Evolutionary conservation across 1,140 invertebrate genomes (phyloP).

Genomic region (Calosoma granatense): DNA sequence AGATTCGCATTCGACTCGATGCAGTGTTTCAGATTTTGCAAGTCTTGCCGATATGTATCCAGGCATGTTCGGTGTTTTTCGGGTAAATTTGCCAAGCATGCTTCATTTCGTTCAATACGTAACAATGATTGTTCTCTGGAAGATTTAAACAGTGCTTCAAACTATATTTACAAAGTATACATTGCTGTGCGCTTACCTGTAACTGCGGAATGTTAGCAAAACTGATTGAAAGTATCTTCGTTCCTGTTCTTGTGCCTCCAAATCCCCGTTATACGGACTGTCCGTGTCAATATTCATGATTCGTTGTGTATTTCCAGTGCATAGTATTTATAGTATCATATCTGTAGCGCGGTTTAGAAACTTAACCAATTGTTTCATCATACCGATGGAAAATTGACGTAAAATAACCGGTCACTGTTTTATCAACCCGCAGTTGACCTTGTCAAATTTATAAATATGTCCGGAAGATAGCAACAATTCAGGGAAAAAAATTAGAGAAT

Average conservation of each 20-base stretch:
- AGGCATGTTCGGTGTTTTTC: conserved; percentile 65
- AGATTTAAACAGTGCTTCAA: conserved; percentile 12
- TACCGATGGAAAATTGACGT: neutral
- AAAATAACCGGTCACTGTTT: neutral
- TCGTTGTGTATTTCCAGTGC: neutral
- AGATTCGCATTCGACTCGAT: conserved; percentile 78
- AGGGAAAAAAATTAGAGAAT: too few species aligned
- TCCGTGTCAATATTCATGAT: neutral
- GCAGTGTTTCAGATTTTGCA: conserved; percentile 62
- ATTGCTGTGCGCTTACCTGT: conserved; percentile 50
- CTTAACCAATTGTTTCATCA: conserved; percentile 3
- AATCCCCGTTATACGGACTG: neutral
- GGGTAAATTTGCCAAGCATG: conserved; percentile 64
- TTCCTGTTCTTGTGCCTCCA: conserved; percentile 38
- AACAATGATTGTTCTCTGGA: conserved; percentile 47
- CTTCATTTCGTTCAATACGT: conserved; percentile 61
- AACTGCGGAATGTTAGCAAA: conserved; percentile 67
- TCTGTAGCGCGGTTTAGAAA: neutral
- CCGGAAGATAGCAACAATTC: too few species aligned
- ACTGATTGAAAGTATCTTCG: conserved; percentile 67
- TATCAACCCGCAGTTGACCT: neutral
- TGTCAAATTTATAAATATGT: too few species aligned
- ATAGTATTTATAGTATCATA: neutral
- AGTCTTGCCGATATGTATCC: conserved; percentile 61
- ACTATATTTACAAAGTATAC: conserved; percentile 8